Percentiles rank a stretch among this genome's conserved stretches.
These are phyloP conservation scores for Chouioia cunea DNA, from an alignment of 2,888 invertebrate genomes.

Conservation along the genomic window DNA sequence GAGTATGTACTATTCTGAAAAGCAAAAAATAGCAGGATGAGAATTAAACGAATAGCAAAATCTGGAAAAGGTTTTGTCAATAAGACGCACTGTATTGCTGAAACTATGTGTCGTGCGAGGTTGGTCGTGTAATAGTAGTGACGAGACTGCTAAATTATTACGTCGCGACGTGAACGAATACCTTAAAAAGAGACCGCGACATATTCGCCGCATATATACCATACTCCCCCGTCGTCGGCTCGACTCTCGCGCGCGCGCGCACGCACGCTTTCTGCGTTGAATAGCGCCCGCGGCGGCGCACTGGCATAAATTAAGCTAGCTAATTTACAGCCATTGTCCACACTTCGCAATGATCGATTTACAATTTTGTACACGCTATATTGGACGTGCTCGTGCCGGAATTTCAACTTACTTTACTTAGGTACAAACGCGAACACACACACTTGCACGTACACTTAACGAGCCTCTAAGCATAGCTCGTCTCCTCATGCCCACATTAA, in stretches of 20 bases:
- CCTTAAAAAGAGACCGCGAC: conserved; percentile 38
- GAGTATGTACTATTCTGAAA: not conserved
- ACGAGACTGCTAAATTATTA: conserved; percentile 42
- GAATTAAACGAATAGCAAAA: too few relatives aligned
- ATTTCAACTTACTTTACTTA: not conserved
- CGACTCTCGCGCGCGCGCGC: not conserved
- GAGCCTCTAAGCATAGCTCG: conserved; percentile 9
- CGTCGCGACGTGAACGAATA: conserved; percentile 38
- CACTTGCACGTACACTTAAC: not conserved
- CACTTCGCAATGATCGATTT: conserved; percentile 41
- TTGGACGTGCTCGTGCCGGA: not conserved
- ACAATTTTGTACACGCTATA: conserved; percentile 27
- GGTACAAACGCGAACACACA: not conserved
- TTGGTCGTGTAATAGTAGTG: too few relatives aligned
- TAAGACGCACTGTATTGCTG: too few relatives aligned
- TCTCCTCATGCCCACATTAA: too few relatives aligned
- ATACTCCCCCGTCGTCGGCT: too few relatives aligned
- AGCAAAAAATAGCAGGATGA: not conserved
- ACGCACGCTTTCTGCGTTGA: conserved; percentile 12
- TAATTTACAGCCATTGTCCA: conserved; percentile 43
- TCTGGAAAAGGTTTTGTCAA: too few relatives aligned
- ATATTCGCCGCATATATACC: conserved; percentile 16
- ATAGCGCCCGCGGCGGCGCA: conserved; percentile 36
- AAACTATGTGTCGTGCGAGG: too few relatives aligned
- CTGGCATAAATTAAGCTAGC: conserved; percentile 33